phyloP scores from a whole-genome alignment of 2,797 vertebrate genomes.

The Macroramphosus scolopax region DNA sequence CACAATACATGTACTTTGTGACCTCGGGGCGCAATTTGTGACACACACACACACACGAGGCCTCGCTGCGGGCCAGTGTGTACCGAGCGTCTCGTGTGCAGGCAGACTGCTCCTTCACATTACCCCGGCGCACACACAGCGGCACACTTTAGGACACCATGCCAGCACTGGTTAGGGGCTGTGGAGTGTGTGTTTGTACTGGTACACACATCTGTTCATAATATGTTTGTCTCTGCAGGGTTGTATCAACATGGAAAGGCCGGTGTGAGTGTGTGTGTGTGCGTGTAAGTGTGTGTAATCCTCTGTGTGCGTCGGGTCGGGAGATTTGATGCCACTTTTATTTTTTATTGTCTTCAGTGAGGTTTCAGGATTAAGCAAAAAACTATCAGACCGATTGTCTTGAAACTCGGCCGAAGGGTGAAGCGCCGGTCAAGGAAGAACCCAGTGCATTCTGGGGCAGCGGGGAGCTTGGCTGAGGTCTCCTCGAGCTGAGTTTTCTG shows the following conservation, averaged over 20 bases:
- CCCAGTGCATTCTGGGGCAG: no score
- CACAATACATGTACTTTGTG: conserved; percentile 38
- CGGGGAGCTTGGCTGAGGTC: no score
- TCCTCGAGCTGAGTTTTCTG: neutral
- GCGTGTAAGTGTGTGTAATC: conserved; percentile 1
- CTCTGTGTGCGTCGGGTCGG: neutral
- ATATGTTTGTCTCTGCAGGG: neutral
- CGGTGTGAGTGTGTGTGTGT: conserved; percentile 16
- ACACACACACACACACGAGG: conserved; percentile 3
- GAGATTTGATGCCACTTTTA: neutral
- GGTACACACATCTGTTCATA: conserved; percentile 7
- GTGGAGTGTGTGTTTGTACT: conserved; percentile 1
- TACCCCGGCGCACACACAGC: conserved; percentile 15
- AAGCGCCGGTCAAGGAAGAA: no score
- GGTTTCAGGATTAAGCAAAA: no score
- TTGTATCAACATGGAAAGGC: conserved; percentile 1
- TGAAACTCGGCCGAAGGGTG: no score
- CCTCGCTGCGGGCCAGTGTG: conserved; percentile 33
- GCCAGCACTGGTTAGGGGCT: conserved; percentile 20
- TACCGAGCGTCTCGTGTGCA: neutral
- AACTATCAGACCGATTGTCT: no score
- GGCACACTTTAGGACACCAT: conserved; percentile 12
- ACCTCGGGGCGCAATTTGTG: conserved; percentile 17
- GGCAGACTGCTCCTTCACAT: conserved; percentile 42
- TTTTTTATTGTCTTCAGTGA: no score